Base-by-base conservation (phyloP, 2,797 vertebrate species). In the Bovichtus diacanthus region DNA sequence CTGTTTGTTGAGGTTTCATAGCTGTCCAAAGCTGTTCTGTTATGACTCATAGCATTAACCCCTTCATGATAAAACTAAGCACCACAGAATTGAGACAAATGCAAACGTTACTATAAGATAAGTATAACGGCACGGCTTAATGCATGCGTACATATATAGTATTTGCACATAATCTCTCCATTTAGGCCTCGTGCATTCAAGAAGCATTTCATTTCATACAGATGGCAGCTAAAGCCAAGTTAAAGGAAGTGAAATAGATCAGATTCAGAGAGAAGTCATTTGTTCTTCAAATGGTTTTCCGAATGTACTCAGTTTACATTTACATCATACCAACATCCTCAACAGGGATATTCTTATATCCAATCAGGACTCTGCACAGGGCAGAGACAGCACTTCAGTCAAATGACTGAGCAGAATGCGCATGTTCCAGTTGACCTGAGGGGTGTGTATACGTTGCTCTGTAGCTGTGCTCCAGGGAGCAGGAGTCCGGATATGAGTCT, bases 401-500 rank as follows among this genome's bases (percentile, higher is more conserved):
- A 60, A 89, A 88, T 71, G 78, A 78, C 58, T 68, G 84, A 75
- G 76, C 83, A 41, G 78, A 83, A 70, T 23, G 68, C 46, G 74
- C 44, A 70, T 61, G 73, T 84, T 89, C 78, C 46, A 62, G 79
- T 78, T 75, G 65, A 84, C 86, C 87, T 43, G 73, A 78, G 70
- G 77, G 72, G 76, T 69, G 85, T 70, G 79, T 82, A 79, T 84
- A 85, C 61, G 19, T 47, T 82, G 81, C 83, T 89, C 76, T 79
- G 80, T 69, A 87, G 86, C 83, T 56, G 72, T 50, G 71, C 91
- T 84, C 89, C 82, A 77, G 90, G 89, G 92, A 94, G 77, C 75
- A 67, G 19, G 38, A 86, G 86, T 91, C 94, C 94, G 95, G 94
- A 96, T 95, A 95, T 91, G 94, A 96, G 91, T 80, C 88, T 80